Evolutionary conservation across 2,888 invertebrate genomes (phyloP), one percentile per base, ranked within the genome.

Genomic region (Coelinius sp.): DNA sequence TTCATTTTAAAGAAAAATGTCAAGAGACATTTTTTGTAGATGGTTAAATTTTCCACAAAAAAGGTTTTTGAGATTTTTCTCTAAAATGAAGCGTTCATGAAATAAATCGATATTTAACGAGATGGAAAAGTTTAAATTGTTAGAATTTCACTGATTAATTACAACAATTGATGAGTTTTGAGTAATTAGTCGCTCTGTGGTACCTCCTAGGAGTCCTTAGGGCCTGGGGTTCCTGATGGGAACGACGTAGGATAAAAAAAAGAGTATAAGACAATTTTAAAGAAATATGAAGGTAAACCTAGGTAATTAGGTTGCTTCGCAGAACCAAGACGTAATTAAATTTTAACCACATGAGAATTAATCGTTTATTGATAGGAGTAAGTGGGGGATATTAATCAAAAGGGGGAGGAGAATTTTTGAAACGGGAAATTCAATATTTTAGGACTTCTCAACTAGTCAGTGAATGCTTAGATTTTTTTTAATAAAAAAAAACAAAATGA

Each of bases 241-340:
- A 59, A 25, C 25, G 53, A 25, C 25, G 25, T 53, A 53, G 53
- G 53, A 12, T 53, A 53, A 35, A 59, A 20, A 25, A 14, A 25
- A 59, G 35, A 59, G 35, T 59, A 22, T 59, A 59, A 31, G 35
- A 59, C 17, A 8, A 24, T 24, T 27, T 31, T 35, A 31, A 59
- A 59, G 8, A 59, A 20, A 35, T 2, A 59, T 31, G 59, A 20
- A 31, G 59, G 20, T 59, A 17, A 59, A 59, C 35, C 35, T 59
- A 35, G 59, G 35, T 22, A n/a, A 59, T 56, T 59, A 59, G 59
- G 35, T 59, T 59, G 59, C 59, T 59, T 31, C 59, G 31, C 59
- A 10, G 20, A 31, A 56, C 46, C 46, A 49, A 49, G 46, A 49
- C 20, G 27, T 56, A 53, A 56, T 56, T 27, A n/a, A 56, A 56